A percentile compares a stretch with the other conserved stretches of the same genome.
These are phyloP conservation scores for Linepithema humile DNA, from an alignment of 1,140 invertebrate genomes.

Conservation along the genomic window DNA sequence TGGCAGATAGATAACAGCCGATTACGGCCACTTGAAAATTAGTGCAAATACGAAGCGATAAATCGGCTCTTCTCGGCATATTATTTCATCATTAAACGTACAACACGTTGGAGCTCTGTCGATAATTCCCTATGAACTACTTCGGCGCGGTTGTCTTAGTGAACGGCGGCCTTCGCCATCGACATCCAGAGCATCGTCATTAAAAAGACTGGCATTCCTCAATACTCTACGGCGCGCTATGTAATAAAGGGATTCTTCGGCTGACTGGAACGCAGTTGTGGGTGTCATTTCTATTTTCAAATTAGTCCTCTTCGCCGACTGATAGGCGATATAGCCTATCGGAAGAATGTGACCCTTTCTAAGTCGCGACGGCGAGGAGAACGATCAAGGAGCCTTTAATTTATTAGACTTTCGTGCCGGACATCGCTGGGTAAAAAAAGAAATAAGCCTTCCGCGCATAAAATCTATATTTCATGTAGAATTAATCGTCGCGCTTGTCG, in stretches of 20 bases:
- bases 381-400: conserved; percentile 19
- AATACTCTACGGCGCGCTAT: conserved; percentile 65
- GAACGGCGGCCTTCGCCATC: conserved; percentile 7
- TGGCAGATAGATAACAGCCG: conserved; percentile 7
- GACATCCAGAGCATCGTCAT: conserved; percentile 53
- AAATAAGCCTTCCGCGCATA: not conserved
- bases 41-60: conserved; percentile 23
- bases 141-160: conserved; percentile 7
- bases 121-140: conserved; percentile 34
- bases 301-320: conserved; percentile 51
- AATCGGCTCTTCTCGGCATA: conserved; percentile 34
- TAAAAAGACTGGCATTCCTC: conserved; percentile 68
- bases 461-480: conserved; percentile 53
- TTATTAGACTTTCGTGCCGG: conserved; percentile 32
- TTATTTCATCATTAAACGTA: conserved; percentile 28
- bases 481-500: conserved; percentile 29
- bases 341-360: conserved; percentile 35
- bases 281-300: conserved; percentile 64
- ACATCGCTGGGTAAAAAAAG: conserved; percentile 9
- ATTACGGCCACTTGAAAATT: conserved; percentile 38
- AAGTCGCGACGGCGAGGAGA: conserved; percentile 6
- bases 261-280: conserved; percentile 67
- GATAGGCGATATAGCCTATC: not conserved
- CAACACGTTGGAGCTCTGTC: conserved; percentile 11
- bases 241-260: conserved; percentile 74